phyloP scores from a whole-genome alignment of 2,888 invertebrate species.

The Epistrophella euchroma region DNA sequence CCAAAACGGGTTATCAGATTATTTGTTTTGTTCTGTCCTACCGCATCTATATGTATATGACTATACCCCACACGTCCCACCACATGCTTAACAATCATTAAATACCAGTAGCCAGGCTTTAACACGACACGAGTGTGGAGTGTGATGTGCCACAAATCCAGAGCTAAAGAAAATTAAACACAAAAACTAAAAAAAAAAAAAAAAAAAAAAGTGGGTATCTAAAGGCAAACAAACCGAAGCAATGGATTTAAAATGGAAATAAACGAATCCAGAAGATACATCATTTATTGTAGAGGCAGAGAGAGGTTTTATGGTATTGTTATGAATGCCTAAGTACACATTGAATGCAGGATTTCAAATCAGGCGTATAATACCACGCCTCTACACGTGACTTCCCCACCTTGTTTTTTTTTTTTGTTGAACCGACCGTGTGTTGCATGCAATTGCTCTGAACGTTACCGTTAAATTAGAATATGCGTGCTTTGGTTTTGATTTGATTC shows the following conservation, averaged over 20 bases:
- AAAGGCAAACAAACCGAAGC: slow-evolving; percentile 75
- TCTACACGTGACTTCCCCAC: slow-evolving; percentile 76
- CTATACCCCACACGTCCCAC: slow-evolving; percentile 40
- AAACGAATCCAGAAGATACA: slow-evolving; percentile 76
- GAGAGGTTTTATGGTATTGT: slow-evolving; percentile 67
- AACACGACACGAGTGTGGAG: slow-evolving; percentile 53
- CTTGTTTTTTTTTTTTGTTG: slow-evolving; percentile 37
- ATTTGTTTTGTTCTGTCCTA: slow-evolving; percentile 71
- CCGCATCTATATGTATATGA: background rate
- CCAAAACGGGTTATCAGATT: slow-evolving; percentile 76
- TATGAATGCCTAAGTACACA: slow-evolving; percentile 75
- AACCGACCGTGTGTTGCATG: slow-evolving; percentile 26
- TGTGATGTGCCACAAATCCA: slow-evolving; percentile 48
- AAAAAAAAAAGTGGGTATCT: slow-evolving; percentile 20
- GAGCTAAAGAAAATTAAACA: slow-evolving; percentile 12
- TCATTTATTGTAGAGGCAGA: slow-evolving; percentile 14
- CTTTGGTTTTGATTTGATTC: slow-evolving; percentile 53
- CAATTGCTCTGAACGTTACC: slow-evolving; percentile 52
- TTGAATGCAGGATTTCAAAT: slow-evolving; percentile 72
- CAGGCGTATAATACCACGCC: slow-evolving; percentile 75
- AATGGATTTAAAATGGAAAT: slow-evolving; percentile 61
- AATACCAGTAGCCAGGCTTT: slow-evolving; percentile 75
- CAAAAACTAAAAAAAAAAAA: slow-evolving; percentile 20
- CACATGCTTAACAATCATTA: slow-evolving; percentile 53
- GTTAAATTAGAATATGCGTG: slow-evolving; percentile 67